A percentile compares a stretch with the other conserved stretches of the same genome.
These are phyloP conservation scores for Trachemys scripta DNA, from an alignment of 2,113 vertebrate species.

Conservation along the genomic window DNA sequence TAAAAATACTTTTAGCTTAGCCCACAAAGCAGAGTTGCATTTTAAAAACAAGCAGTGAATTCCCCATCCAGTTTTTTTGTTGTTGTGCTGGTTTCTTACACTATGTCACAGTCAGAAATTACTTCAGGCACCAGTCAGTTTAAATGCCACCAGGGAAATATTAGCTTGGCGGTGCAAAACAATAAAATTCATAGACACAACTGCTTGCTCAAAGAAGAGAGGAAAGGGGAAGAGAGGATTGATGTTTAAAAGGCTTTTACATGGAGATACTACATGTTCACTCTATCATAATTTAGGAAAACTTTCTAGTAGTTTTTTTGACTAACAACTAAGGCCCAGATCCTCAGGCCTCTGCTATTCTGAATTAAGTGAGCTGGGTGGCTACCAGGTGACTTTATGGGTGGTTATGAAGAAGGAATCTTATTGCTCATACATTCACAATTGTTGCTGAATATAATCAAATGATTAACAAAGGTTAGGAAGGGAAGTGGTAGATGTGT, in stretches of 20 bases:
- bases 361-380: not conserved
- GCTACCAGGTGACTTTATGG: not conserved
- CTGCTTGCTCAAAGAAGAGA: not conserved
- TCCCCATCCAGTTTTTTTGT: not conserved
- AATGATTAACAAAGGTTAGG: too few relatives aligned
- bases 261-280: not conserved
- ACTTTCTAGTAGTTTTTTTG: constrained; percentile 25
- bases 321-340: not conserved
- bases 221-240: not conserved
- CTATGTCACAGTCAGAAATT: not conserved
- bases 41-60: not conserved
- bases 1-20: not conserved
- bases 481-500: too few relatives aligned
- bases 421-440: too few relatives aligned
- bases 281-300: not conserved
- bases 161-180: not conserved
- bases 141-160: not conserved
- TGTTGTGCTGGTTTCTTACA: not conserved
- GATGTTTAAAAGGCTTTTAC: not conserved
- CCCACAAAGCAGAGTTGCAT: not conserved
- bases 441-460: too few relatives aligned
- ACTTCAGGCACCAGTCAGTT: not conserved
- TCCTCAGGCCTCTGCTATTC: not conserved
- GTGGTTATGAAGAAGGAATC: not conserved
- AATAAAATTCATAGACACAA: not conserved